These are phyloP conservation scores for Chymomyza amoena DNA, from an alignment of 2,888 invertebrate species.

Conservation along the genomic window DNA sequence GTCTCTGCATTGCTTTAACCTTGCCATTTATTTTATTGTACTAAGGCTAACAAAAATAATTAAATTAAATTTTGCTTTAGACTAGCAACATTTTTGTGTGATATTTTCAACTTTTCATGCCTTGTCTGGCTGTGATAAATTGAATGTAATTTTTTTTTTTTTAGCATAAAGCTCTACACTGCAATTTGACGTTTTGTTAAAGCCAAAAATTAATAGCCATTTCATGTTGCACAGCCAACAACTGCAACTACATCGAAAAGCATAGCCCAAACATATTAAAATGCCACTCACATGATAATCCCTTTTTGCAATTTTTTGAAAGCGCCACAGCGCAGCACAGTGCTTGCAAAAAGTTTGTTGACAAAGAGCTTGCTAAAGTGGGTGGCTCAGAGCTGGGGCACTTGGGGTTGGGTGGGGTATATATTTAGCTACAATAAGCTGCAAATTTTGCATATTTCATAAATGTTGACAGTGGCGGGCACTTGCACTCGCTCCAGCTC, in stretches of 20 bases:
- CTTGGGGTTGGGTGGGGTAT: neutral
- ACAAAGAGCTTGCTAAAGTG: conserved; percentile 41
- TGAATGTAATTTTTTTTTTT: neutral
- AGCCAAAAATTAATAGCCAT: conserved; percentile 65
- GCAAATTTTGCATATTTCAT: conserved; percentile 70
- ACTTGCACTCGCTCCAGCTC: no score
- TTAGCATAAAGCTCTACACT: neutral
- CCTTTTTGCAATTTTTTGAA: conserved; percentile 30
- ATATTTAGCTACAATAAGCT: conserved; percentile 67
- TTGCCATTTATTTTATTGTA: no score
- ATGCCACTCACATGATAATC: conserved; percentile 69
- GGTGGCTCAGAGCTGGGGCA: neutral
- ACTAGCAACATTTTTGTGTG: no score
- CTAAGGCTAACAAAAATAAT: neutral
- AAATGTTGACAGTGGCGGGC: conserved; percentile 50
- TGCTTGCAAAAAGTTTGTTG: conserved; percentile 38
- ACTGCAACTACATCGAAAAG: conserved; percentile 39
- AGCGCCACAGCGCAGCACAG: neutral
- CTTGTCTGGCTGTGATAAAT: neutral
- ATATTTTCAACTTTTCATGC: neutral
- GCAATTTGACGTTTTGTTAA: conserved; percentile 32
- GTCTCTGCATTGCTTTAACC: no score
- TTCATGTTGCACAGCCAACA: conserved; percentile 42
- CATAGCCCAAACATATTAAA: conserved; percentile 60
- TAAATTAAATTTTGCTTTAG: neutral